Conservation (phyloP, 2,888 invertebrate species). For the Drosophila rellima region DNA sequence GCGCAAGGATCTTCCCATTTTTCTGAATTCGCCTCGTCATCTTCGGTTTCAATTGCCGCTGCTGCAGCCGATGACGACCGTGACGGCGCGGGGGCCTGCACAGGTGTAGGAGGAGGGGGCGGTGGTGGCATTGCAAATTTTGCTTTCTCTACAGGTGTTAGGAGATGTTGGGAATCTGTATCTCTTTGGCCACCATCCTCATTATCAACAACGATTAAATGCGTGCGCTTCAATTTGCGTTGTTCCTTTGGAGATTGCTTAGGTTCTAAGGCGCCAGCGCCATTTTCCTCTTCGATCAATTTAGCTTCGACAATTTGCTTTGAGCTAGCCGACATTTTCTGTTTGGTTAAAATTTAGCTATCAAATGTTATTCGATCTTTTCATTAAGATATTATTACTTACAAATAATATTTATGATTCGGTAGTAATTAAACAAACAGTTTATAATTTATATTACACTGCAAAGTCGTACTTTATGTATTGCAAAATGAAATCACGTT, state of each 20-base stretch:
- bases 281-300: conserved; percentile 75
- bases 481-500: conserved; percentile 68
- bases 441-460: conserved; percentile 22
- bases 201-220: conserved; percentile 37
- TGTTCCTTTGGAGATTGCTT: conserved; percentile 47
- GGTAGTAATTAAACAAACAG: conserved; percentile 28
- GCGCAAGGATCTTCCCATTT: conserved; percentile 72
- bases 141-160: conserved; percentile 53
- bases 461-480: conserved; percentile 31
- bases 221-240: conserved; percentile 43
- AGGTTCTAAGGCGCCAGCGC: conserved; percentile 76
- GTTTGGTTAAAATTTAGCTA: not conserved
- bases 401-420: conserved; percentile 30
- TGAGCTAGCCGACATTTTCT: conserved; percentile 56
- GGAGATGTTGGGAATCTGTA: conserved; percentile 34
- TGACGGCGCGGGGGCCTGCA: conserved; percentile 49
- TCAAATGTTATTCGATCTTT: not conserved
- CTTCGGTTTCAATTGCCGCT: conserved; percentile 48
- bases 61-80: conserved; percentile 15
- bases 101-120: conserved; percentile 79
- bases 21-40: conserved; percentile 64
- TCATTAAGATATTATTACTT: conserved; percentile 14
- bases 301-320: conserved; percentile 62
- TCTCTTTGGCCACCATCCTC: conserved; percentile 24
- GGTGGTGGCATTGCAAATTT: conserved; percentile 69